A percentile compares a stretch with the other conserved stretches of the same genome.
These are phyloP conservation scores for Lamellibrachia columna DNA, from an alignment of 2,888 invertebrate genomes.

Conservation along the genomic window DNA sequence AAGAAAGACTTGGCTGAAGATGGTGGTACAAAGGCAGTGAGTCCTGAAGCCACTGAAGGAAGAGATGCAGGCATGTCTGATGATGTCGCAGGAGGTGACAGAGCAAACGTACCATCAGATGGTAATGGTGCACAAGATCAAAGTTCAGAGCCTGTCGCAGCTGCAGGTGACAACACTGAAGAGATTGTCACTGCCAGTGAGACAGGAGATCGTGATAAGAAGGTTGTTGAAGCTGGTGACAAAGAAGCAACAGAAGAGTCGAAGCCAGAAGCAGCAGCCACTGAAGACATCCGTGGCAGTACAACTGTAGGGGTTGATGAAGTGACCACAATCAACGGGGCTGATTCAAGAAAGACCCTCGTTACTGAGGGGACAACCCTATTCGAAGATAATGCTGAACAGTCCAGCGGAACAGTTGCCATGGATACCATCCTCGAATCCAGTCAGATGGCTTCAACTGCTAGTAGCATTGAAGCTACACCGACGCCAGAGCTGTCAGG, in stretches of 20 bases:
- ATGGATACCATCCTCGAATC: background rate
- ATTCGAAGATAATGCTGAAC: background rate
- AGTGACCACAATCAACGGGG: background rate
- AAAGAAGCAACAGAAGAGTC: too few species aligned
- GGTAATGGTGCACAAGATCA: too few species aligned
- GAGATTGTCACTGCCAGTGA: too few species aligned
- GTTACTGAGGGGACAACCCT: background rate
- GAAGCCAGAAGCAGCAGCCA: background rate
- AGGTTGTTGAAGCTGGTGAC: too few species aligned
- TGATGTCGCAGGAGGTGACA: too few species aligned
- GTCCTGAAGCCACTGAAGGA: too few species aligned
- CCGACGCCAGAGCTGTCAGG: background rate
- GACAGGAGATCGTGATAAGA: too few species aligned
- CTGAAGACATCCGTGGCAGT: background rate
- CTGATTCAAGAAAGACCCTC: background rate
- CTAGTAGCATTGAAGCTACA: background rate
- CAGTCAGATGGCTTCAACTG: background rate
- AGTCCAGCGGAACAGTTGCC: background rate
- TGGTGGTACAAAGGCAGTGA: too few species aligned
- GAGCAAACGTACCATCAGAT: too few species aligned
- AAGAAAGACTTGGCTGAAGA: background rate
- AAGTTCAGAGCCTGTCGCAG: too few species aligned
- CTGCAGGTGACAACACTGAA: too few species aligned
- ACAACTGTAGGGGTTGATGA: background rate
- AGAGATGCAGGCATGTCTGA: too few species aligned